Evolutionary conservation across 2,888 invertebrate species (phyloP).

Genomic region (Trisateles emortualis): DNA sequence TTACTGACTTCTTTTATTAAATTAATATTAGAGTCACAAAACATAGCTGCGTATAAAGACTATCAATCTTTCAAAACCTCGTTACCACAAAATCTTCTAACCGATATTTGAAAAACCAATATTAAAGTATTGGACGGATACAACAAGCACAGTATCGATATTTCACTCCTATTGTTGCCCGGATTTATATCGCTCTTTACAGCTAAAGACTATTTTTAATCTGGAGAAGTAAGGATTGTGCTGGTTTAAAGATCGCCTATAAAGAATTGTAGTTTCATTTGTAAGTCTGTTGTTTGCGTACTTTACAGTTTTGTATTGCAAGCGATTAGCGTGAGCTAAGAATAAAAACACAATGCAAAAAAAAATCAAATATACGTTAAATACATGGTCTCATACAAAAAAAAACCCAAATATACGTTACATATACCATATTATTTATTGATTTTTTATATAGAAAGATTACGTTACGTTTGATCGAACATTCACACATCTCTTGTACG

Average conservation of each 20-base stretch:
- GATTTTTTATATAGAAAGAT: no score
- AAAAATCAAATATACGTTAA: background rate
- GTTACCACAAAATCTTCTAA: slow-evolving; percentile 1
- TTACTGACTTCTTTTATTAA: no score
- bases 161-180: slow-evolving; percentile 1
- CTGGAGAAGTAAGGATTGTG: background rate
- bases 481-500: no score
- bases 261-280: slow-evolving; percentile 43
- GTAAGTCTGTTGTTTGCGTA: slow-evolving; percentile 44
- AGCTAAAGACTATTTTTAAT: slow-evolving; percentile 17
- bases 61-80: background rate
- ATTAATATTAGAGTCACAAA: no score
- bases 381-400: no score
- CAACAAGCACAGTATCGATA: background rate
- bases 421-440: no score
- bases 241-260: slow-evolving; percentile 19
- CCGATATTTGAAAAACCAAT: slow-evolving; percentile 5
- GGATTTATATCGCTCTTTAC: background rate
- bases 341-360: no score
- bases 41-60: no score
- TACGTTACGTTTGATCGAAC: no score
- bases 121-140: background rate
- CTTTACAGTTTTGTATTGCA: slow-evolving; percentile 14
- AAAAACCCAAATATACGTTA: no score
- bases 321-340: background rate